Evolutionary conservation across 2,888 invertebrate species (phyloP), one percentile per base, ranked within the genome.

Genomic region (Drosophila formosana): DNA sequence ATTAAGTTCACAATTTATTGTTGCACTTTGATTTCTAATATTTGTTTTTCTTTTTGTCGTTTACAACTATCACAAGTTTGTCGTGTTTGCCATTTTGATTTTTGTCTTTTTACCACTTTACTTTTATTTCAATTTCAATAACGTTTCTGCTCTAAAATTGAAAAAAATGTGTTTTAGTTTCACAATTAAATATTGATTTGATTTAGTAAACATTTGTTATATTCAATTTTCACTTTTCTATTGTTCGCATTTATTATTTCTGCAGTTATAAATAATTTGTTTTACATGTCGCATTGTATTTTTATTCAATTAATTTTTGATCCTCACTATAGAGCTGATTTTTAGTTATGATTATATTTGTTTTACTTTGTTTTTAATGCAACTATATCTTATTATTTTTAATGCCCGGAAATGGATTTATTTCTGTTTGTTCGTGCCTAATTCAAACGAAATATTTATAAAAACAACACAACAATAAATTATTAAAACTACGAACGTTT

Each of bases 1-100:
- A 25, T 43, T 26, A 57, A 37, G 60, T 52, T 75, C 55, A 75
- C 70, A 68, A 69, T 41, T 51, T 49, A 25, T 50, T 58, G n/a
- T 26, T 34, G 62, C 46, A 25, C 39, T 57, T 52, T 25, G 55
- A 23, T 55, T 51, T 58, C 23, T 11, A 18, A 18, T 49, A 25
- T 41, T 5, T 41, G 30, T 43, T 32, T 53, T 11, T 13, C 34
- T 9, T 30, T 28, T 28, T 37, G 11, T n/a, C 8, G 30, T 53
- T 58, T 25, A 13, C 13, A 47, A 62, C 43, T 65, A 30, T 62
- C 75, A 74, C 30, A 65, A 58, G 18, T 43, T 41, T 53, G 26
- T 56, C 6, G 9, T 23, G 30, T 37, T 61, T 50, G 23, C 30
- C 74, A 75, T 66, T 55, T 62, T 63, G 45, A 5, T 46, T 7